Evolutionary conservation across 2,888 invertebrate genomes (phyloP).

Genomic region (Cryptocephalus primarius): DNA sequence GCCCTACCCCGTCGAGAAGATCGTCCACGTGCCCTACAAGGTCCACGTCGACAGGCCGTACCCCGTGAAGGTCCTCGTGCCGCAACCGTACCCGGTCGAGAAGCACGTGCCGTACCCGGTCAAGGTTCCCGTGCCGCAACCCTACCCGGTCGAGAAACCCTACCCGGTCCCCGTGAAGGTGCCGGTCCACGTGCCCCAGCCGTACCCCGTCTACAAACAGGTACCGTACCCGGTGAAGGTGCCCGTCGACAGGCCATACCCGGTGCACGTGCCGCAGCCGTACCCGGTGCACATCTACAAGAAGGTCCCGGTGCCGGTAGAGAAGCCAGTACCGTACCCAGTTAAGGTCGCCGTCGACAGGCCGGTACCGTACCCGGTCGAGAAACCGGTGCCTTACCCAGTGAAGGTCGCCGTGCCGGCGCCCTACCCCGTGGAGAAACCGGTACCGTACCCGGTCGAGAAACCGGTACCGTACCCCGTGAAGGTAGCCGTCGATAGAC

Average conservation of each 20-base stretch:
- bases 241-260: conserved; percentile 57
- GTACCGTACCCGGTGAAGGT: conserved; percentile 62
- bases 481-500: conserved; percentile 44
- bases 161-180: conserved; percentile 66
- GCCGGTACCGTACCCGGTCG: conserved; percentile 49
- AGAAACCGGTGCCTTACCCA: conserved; percentile 50
- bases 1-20: conserved; percentile 70
- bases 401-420: conserved; percentile 57
- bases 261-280: conserved; percentile 57
- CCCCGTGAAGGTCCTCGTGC: conserved; percentile 68
- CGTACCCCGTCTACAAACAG: conserved; percentile 58
- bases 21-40: conserved; percentile 56
- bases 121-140: conserved; percentile 62
- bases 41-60: conserved; percentile 67
- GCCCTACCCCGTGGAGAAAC: conserved; percentile 59
- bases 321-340: conserved; percentile 54
- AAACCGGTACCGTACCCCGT: conserved; percentile 45
- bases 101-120: conserved; percentile 65
- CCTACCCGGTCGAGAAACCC: conserved; percentile 68
- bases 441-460: conserved; percentile 52
- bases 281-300: conserved; percentile 58
- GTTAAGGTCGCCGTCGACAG: conserved; percentile 48
- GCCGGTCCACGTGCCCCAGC: conserved; percentile 64
- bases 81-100: conserved; percentile 71
- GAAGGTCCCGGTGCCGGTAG: conserved; percentile 57